Evolutionary conservation across 2,113 vertebrate genomes (phyloP).

Genomic region (Ibidorhyncha struthersii): DNA sequence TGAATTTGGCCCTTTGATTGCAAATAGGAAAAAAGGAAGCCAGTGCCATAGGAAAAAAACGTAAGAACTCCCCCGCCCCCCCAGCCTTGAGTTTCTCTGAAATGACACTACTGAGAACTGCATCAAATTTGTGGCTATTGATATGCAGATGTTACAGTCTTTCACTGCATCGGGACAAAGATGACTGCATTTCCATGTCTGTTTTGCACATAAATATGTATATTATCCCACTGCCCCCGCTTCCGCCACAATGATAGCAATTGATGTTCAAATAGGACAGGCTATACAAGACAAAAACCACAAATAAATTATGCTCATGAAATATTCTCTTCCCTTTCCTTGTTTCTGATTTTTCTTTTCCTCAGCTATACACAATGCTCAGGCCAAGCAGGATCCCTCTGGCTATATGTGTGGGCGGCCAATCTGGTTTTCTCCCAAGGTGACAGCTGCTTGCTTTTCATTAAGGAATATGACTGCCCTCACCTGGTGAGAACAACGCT

Average conservation of each 20-base stretch:
- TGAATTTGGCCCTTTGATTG: not conserved
- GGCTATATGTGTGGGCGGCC: not conserved
- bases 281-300: not conserved
- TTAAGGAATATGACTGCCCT: slow-evolving; percentile 62
- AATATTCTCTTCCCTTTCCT: not conserved
- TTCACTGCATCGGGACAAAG: not conserved
- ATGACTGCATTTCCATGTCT: slow-evolving; percentile 22
- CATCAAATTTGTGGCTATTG: slow-evolving; percentile 53
- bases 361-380: not conserved
- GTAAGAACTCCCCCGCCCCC: not conserved
- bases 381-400: slow-evolving; percentile 9
- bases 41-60: not conserved
- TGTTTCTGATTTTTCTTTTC: not conserved
- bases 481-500: slow-evolving; percentile 41
- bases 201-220: slow-evolving; percentile 52
- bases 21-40: not conserved
- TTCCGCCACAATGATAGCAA: not conserved
- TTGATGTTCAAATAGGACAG: not conserved
- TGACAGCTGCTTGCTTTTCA: slow-evolving; percentile 21
- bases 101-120: not conserved
- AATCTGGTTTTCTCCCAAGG: slow-evolving; percentile 13
- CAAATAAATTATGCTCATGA: not conserved
- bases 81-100: not conserved
- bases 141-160: slow-evolving; percentile 56
- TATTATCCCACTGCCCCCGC: not conserved